Percentiles rank a stretch among this genome's conserved stretches.
These are phyloP conservation scores for Anolis apletophallus DNA, from an alignment of 2,797 vertebrate genomes.

Conservation along the genomic window DNA sequence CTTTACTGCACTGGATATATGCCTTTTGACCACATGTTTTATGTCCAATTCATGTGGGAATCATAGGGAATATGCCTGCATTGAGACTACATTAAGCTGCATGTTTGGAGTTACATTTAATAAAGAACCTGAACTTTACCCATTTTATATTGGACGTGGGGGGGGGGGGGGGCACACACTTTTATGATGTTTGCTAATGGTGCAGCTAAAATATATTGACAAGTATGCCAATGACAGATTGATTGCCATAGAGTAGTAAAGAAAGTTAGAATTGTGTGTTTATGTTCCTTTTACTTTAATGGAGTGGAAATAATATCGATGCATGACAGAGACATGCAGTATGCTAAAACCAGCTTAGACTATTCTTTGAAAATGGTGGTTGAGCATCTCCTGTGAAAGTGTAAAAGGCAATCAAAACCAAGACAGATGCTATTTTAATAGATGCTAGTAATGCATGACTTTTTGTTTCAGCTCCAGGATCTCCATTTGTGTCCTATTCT, in stretches of 20 bases:
- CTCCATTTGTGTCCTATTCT: constrained; percentile 39
- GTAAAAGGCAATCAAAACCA: constrained; percentile 45
- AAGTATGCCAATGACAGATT: constrained; percentile 68
- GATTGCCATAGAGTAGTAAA: constrained; percentile 60
- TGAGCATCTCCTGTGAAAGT: constrained; percentile 34
- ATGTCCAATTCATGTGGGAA: not conserved
- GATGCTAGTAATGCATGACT: constrained; percentile 61
- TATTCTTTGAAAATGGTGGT: constrained; percentile 15
- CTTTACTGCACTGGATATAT: not conserved
- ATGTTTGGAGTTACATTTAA: constrained; percentile 26
- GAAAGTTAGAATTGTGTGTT: constrained; percentile 65
- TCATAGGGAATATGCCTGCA: not conserved
- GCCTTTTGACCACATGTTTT: not conserved
- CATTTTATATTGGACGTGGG: constrained; percentile 28
- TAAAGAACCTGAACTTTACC: constrained; percentile 4
- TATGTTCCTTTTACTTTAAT: constrained; percentile 56
- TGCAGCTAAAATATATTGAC: constrained; percentile 61
- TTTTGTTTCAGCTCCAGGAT: constrained; percentile 47
- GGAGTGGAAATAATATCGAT: constrained; percentile 49
- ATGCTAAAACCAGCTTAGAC: constrained; percentile 50
- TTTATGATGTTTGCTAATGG: constrained; percentile 59
- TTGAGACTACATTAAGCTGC: not conserved
- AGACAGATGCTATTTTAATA: constrained; percentile 69
- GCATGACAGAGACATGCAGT: constrained; percentile 59
- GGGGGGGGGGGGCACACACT: constrained; percentile 18